Conservation (phyloP, 2,113 vertebrate species). For the Corvus moneduloides region DNA sequence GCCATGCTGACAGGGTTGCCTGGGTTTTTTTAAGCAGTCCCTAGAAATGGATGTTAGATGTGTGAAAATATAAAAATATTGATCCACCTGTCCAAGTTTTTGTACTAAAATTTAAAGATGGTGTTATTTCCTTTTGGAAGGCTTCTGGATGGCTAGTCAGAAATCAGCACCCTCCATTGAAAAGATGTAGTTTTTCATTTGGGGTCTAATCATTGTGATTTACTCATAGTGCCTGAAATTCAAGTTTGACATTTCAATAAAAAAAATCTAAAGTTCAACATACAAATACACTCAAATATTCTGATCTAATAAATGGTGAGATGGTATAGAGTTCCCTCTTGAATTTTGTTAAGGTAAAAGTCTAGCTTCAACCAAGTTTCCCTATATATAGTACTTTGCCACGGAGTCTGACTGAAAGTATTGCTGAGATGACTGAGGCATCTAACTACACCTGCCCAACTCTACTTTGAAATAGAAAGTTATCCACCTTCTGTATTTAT, state of each 20-base stretch:
- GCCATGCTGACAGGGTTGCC: neutral
- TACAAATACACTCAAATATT: neutral
- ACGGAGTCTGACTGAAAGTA: neutral
- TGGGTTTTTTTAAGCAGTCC: neutral
- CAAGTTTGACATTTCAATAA: neutral
- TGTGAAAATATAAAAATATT: neutral
- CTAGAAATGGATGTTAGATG: neutral
- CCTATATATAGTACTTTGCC: neutral
- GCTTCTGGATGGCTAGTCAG: neutral
- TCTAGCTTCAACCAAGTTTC: neutral
- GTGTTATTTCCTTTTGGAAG: neutral
- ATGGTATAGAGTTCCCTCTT: neutral
- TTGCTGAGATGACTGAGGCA: neutral
- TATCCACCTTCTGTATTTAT: neutral
- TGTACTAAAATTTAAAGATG: neutral
- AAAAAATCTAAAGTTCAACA: neutral
- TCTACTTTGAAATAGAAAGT: neutral
- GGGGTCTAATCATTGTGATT: neutral
- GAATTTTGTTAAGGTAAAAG: neutral
- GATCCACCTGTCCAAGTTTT: neutral
- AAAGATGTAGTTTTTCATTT: neutral
- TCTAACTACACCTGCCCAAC: neutral
- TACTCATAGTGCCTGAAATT: neutral
- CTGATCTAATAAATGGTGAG: neutral
- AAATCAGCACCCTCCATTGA: neutral